A percentile compares a stretch with the other conserved stretches of the same genome.
These are phyloP conservation scores for Acomys russatus DNA, from an alignment of 2,797 vertebrate species.

Conservation along the genomic window DNA sequence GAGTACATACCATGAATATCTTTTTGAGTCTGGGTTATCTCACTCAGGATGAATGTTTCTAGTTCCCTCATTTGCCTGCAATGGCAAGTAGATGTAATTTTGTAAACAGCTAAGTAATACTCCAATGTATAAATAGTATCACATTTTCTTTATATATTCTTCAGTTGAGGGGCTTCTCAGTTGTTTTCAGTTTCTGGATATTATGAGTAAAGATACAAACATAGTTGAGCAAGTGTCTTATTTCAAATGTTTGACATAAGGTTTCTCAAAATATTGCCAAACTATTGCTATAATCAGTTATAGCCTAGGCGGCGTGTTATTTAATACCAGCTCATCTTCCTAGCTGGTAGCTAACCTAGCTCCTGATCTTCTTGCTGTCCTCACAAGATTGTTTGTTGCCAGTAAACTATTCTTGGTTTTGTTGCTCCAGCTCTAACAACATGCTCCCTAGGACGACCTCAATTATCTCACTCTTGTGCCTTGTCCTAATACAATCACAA, in stretches of 20 bases:
- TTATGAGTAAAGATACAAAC: neutral
- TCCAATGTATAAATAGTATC: neutral
- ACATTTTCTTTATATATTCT: neutral
- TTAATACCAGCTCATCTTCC: neutral
- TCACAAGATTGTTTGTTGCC: neutral
- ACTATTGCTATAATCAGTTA: neutral
- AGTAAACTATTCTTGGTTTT: neutral
- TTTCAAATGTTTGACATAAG: constrained; percentile 2
- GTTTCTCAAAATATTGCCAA: constrained; percentile 30
- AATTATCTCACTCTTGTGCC: neutral
- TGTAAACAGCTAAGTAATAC: neutral
- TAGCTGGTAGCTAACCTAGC: neutral
- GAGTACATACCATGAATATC: neutral
- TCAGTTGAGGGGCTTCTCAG: neutral
- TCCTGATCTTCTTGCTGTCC: neutral
- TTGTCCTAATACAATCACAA: neutral
- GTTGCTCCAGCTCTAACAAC: neutral
- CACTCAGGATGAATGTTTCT: neutral
- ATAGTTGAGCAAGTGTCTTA: neutral
- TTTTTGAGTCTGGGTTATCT: neutral
- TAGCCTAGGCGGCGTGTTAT: neutral
- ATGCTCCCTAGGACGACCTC: neutral
- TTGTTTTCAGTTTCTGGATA: neutral
- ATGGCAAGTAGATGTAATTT: neutral
- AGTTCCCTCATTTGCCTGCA: neutral